Evolutionary conservation across 2,888 invertebrate genomes (phyloP), one percentile per base, ranked within the genome.

Genomic region (Hirtodrosophila alboralis): DNA sequence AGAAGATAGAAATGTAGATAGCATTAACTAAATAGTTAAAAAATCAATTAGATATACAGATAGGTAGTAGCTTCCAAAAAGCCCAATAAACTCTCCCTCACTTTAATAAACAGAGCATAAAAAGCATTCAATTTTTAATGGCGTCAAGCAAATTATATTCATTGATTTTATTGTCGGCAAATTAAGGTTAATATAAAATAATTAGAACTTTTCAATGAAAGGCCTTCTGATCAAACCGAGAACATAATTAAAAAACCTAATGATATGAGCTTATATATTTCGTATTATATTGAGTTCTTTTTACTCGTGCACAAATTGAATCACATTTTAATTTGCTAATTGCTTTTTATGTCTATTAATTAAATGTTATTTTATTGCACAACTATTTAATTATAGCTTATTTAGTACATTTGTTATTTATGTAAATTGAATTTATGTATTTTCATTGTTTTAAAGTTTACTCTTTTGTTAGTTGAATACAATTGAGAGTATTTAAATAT

Each of bases 131-230:
- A 37, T 45, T n/a, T 23, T 47, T 51, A 26, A 31, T 41, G 53
- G 14, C 9, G 7, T 36, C 40, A 54, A 27, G 62, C 58, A 52
- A 72, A 72, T 68, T 59, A 30, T 36, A 43, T 59, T 36, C 44
- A 67, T 67, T 71, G 70, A 62, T 56, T 61, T 58, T 43, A 36
- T 54, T 70, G 51, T n/a, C 28, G 18, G 9, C 53, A 49, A 70
- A 70, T 69, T 54, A 36, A 31, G 44, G 49, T 70, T 70, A 52
- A 60, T 54, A 30, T 14, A 33, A 34, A 47, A 31, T 47, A 64
- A 68, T 65, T 54, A 59, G 23, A 43, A 8, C 13, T 30, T 28
- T 60, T 52, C 12, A 12, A n/a, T 16, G 16, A 12, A 9, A 4
- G 16, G 9, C 26, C 4, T n/a, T n/a, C 4, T 30, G 28, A 0